phyloP scores from a whole-genome alignment of 2,113 vertebrate genomes.

The Nerophis ophidion region DNA sequence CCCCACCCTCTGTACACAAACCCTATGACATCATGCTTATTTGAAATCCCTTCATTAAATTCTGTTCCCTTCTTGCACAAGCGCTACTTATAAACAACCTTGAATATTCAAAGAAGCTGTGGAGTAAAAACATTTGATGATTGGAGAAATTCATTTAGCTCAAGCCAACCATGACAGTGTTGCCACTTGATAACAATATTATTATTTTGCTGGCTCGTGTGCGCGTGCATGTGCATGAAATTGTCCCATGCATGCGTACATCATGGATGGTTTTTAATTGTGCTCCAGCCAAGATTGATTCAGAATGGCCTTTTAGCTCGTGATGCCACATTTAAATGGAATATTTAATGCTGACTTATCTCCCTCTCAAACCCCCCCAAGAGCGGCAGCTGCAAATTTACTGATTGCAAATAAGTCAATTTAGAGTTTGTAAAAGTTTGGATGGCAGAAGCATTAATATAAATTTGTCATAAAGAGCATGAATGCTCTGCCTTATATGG shows the following conservation, averaged over 20 bases:
- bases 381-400: constrained; percentile 49
- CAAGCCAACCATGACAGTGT: constrained; percentile 17
- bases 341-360: constrained; percentile 36
- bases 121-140: constrained; percentile 19
- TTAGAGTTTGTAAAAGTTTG: constrained; percentile 49
- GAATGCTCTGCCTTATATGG: constrained; percentile 46
- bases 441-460: constrained; percentile 60
- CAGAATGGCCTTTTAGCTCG: constrained; percentile 43
- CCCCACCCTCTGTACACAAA: too few species aligned
- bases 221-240: not conserved
- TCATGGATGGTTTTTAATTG: constrained; percentile 37
- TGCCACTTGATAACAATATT: constrained; percentile 27
- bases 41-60: too few species aligned
- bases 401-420: constrained; percentile 62
- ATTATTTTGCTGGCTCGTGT: constrained; percentile 35
- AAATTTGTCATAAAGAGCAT: constrained; percentile 62
- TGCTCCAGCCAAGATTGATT: constrained; percentile 52
- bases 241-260: constrained; percentile 44
- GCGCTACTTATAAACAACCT: too few species aligned
- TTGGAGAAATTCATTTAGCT: constrained; percentile 28
- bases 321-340: constrained; percentile 56
- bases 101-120: constrained; percentile 11
- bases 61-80: too few species aligned
- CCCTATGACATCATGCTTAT: too few species aligned
- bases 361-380: constrained; percentile 10